A percentile compares a stretch with the other conserved stretches of the same genome.
These are phyloP conservation scores for Synanthedon andrenaeformis DNA, from an alignment of 2,888 invertebrate species.

Conservation along the genomic window DNA sequence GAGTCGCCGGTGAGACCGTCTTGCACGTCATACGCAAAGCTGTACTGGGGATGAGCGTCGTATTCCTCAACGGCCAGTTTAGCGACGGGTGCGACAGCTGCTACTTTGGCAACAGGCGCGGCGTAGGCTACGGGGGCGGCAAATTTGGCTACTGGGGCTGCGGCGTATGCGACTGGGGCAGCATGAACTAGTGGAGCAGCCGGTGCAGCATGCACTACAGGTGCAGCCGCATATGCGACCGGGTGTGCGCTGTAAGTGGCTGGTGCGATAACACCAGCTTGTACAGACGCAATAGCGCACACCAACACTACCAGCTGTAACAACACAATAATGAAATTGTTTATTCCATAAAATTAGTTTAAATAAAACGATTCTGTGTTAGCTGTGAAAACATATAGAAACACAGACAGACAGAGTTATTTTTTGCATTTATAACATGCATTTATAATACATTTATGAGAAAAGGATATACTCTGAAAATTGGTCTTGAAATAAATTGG, in stretches of 20 bases:
- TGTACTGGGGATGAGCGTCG: slow-evolving; percentile 56
- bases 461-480: no score
- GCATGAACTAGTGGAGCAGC: slow-evolving; percentile 11
- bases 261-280: slow-evolving; percentile 38
- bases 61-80: slow-evolving; percentile 35
- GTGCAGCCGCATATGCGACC: slow-evolving; percentile 21
- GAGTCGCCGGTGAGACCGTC: slow-evolving; percentile 58
- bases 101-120: slow-evolving; percentile 29
- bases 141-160: slow-evolving; percentile 18
- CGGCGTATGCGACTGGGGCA: slow-evolving; percentile 18
- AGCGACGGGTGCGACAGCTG: slow-evolving; percentile 25
- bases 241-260: slow-evolving; percentile 31
- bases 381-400: no score
- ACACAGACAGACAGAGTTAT: no score
- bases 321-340: not conserved
- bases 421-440: no score
- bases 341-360: not conserved
- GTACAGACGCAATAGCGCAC: slow-evolving; percentile 40
- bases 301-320: slow-evolving; percentile 43
- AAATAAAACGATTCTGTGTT: no score
- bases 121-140: slow-evolving; percentile 6
- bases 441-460: no score
- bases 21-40: slow-evolving; percentile 69
- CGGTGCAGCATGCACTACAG: slow-evolving; percentile 18
- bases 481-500: no score